Percentiles rank a stretch among this genome's conserved stretches.
Evolutionary conservation across 2,113 vertebrate genomes (phyloP).

Genomic region (Sturnus vulgaris): DNA sequence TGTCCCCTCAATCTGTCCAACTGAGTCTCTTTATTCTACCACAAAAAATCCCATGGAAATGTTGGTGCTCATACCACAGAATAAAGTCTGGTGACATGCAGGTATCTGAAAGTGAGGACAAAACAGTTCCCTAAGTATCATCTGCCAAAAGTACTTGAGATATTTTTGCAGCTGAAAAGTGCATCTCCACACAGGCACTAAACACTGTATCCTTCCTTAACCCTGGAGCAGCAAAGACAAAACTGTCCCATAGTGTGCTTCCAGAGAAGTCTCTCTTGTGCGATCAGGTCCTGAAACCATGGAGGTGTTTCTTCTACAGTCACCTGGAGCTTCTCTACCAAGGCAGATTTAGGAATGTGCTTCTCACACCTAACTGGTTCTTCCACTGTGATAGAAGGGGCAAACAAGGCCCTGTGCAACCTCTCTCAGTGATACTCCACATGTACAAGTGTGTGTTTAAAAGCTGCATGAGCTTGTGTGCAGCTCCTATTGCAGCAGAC

Average conservation of each 20-base stretch:
- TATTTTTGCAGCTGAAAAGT: not conserved
- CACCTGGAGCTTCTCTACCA: not conserved
- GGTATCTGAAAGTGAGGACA: not conserved
- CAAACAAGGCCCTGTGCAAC: not conserved
- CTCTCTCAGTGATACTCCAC: not conserved
- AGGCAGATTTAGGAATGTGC: not conserved
- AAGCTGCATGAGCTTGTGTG: not conserved
- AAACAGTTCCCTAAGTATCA: not conserved
- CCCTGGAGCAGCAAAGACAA: not conserved
- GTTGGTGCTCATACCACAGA: not conserved
- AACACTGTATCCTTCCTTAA: not conserved
- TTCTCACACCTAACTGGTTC: not conserved
- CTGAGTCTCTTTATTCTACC: not conserved
- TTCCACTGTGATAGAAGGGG: not conserved
- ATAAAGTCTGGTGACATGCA: not conserved
- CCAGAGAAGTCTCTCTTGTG: not conserved
- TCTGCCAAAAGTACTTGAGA: not conserved
- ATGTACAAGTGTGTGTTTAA: not conserved
- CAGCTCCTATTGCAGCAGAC: not conserved
- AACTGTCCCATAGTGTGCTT: not conserved
- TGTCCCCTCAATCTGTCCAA: not conserved
- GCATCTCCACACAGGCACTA: not conserved
- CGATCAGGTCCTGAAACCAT: fast-evolving
- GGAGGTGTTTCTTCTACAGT: not conserved
- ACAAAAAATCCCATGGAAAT: not conserved